These are phyloP conservation scores for Scleropages formosus DNA, from an alignment of 2,797 vertebrate genomes.

Conservation along the genomic window DNA sequence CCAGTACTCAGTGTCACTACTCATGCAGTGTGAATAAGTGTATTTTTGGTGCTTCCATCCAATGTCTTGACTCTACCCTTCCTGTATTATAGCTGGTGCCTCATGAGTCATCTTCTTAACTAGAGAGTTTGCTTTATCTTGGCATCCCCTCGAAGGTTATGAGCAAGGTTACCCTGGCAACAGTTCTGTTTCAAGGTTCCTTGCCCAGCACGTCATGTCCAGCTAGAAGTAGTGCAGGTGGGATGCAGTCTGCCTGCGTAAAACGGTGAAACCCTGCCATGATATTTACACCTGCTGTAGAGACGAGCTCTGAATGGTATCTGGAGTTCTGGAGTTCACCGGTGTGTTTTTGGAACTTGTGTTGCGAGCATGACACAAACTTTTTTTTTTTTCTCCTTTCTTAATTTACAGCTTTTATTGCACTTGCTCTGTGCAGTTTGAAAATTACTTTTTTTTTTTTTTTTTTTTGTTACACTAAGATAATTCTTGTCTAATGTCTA, in stretches of 20 bases:
- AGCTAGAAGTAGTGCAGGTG: background rate
- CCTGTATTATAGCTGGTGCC: background rate
- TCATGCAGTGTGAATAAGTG: background rate
- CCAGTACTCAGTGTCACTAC: too few species aligned
- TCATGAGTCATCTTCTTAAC: constrained; percentile 22
- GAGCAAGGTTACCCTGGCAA: constrained; percentile 1
- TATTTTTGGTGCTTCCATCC: background rate
- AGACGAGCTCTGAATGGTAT: background rate
- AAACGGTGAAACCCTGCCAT: background rate
- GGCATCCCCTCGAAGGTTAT: background rate
- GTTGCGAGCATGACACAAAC: too few species aligned
- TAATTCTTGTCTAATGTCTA: too few species aligned
- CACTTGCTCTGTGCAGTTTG: too few species aligned
- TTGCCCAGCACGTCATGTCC: background rate
- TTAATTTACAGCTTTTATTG: too few species aligned
- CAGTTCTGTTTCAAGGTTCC: background rate
- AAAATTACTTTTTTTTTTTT: too few species aligned
- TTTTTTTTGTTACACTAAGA: too few species aligned
- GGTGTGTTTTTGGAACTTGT: background rate
- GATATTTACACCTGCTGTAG: background rate
- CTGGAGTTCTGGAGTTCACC: background rate
- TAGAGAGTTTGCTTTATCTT: background rate
- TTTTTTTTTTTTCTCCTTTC: too few species aligned
- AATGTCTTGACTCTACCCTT: background rate
- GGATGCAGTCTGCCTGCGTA: too few species aligned